Base-by-base conservation (phyloP, 2,113 vertebrate species). In the Archocentrus centrarchus region DNA sequence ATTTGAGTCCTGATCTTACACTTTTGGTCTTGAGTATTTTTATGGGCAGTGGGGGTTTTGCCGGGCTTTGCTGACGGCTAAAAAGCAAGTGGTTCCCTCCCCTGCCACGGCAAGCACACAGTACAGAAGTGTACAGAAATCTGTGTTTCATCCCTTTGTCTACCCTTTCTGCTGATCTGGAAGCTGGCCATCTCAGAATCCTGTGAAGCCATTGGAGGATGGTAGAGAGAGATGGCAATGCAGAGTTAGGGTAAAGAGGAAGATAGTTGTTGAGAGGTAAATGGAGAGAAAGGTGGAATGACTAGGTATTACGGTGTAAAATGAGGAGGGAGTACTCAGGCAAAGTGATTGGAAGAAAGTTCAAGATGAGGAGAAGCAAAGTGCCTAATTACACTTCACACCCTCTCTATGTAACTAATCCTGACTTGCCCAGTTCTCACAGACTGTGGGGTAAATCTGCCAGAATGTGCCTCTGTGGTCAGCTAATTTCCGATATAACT, bases 371-470 rank as follows among this genome's bases (percentile, higher is more conserved):
- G 75, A 85, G 81, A 81, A 58, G 77, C 44, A n/a, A 80, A 79
- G 76, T 77, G 81, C 83, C 87, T 88, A 77, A 85, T 80, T 91
- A 61, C 62, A 37, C 83, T 85, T 73, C 79, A 60, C 18, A 27
- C 64, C 78, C 85, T 90, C 80, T 75, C 59, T 84, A 39, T 84
- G 50, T 86, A 91, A 88, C 86, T 90, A 89, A 86, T 92, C 80
- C 86, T 81, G 83, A 84, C 79, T 83, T 73, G 76, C 88, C 86
- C 77, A 84, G 79, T 86, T 92, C 88, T 82, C 32, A 35, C 32
- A 75, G 39, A 81, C 58, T 75, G 76, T 85, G 68, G 60, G 61
- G 77, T 87, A 60, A 41, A 88, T 35, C 60, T 37, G 77, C 80
- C 70, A 75, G 61, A 82, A 39, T 80, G 77, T 68, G 57, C 75